These are phyloP conservation scores for Hedya salicella DNA, from an alignment of 2,888 invertebrate species.

Conservation along the genomic window DNA sequence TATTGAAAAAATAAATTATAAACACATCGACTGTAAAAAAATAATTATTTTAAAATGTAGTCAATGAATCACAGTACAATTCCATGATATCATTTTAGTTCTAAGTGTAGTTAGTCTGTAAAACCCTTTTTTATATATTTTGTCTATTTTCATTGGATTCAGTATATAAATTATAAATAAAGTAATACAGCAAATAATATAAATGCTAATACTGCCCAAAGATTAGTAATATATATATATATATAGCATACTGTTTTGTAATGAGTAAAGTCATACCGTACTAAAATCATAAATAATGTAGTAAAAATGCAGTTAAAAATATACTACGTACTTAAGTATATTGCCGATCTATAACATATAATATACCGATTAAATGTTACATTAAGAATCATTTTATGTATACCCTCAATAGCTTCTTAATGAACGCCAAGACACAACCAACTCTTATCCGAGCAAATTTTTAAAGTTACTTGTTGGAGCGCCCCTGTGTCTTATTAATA, in stretches of 20 bases:
- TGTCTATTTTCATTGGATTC: not conserved
- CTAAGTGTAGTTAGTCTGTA: slow-evolving; percentile 51
- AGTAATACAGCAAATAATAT: slow-evolving; percentile 12
- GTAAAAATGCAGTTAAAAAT: not conserved
- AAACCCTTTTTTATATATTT: slow-evolving; percentile 31
- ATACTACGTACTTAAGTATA: not conserved
- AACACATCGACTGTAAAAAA: slow-evolving; percentile 48
- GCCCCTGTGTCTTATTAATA: too few species aligned
- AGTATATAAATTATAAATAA: slow-evolving; percentile 4
- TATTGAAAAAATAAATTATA: slow-evolving; percentile 48
- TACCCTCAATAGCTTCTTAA: not conserved
- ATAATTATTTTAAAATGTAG: slow-evolving; percentile 47
- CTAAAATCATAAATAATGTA: slow-evolving; percentile 4
- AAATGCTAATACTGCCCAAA: slow-evolving; percentile 35
- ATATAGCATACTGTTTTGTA: slow-evolving; percentile 19
- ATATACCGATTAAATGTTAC: not conserved
- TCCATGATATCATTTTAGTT: slow-evolving; percentile 62
- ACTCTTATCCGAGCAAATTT: too few species aligned
- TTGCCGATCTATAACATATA: not conserved
- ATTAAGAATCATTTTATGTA: slow-evolving; percentile 1
- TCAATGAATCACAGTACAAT: slow-evolving; percentile 56
- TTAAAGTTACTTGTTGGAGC: too few species aligned
- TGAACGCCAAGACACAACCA: too few species aligned
- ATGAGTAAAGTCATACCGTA: slow-evolving; percentile 6
- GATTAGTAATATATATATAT: slow-evolving; percentile 15